Evolutionary conservation across 1,140 invertebrate species (phyloP).

Genomic region (Cardiocondyla obscurior): DNA sequence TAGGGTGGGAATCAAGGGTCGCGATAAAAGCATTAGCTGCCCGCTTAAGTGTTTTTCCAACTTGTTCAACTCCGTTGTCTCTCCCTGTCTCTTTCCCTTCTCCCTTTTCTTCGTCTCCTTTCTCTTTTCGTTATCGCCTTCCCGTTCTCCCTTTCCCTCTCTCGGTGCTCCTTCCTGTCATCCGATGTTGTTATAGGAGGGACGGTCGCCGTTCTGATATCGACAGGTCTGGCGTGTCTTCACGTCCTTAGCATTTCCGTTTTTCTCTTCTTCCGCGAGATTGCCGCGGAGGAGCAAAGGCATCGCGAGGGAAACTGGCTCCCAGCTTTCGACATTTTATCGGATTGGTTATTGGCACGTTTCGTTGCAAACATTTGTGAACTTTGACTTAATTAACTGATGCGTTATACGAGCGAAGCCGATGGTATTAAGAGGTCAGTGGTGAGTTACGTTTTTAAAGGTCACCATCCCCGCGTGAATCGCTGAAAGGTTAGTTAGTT

Average conservation of each 20-base stretch:
- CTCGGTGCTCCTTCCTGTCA: slow-evolving; percentile 23
- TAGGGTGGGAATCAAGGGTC: slow-evolving; percentile 72
- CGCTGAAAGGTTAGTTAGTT: slow-evolving; percentile 24
- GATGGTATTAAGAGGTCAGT: slow-evolving; percentile 50
- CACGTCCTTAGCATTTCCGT: slow-evolving; percentile 48
- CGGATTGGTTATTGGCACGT: slow-evolving; percentile 5
- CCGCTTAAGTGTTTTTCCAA: slow-evolving; percentile 76
- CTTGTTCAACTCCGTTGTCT: slow-evolving; percentile 62
- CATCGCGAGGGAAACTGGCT: slow-evolving; percentile 33
- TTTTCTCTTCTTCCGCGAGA: slow-evolving; percentile 28
- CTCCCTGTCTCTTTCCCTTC: slow-evolving; percentile 27
- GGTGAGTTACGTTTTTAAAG: slow-evolving; percentile 36
- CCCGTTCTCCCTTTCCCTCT: slow-evolving; percentile 30
- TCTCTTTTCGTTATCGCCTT: slow-evolving; percentile 6
- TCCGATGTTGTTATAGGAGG: slow-evolving; percentile 56
- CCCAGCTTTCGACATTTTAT: slow-evolving; percentile 35
- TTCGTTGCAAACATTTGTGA: slow-evolving; percentile 19
- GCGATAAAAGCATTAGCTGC: slow-evolving; percentile 77
- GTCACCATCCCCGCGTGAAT: slow-evolving; percentile 16
- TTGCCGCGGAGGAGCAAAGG: not conserved
- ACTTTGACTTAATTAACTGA: slow-evolving; percentile 51
- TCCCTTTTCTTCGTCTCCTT: slow-evolving; percentile 7
- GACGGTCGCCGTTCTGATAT: slow-evolving; percentile 63
- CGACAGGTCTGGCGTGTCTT: slow-evolving; percentile 59
- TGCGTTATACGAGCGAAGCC: not conserved